phyloP scores from a whole-genome alignment of 2,888 invertebrate species.

The Oscheius sp. region DNA sequence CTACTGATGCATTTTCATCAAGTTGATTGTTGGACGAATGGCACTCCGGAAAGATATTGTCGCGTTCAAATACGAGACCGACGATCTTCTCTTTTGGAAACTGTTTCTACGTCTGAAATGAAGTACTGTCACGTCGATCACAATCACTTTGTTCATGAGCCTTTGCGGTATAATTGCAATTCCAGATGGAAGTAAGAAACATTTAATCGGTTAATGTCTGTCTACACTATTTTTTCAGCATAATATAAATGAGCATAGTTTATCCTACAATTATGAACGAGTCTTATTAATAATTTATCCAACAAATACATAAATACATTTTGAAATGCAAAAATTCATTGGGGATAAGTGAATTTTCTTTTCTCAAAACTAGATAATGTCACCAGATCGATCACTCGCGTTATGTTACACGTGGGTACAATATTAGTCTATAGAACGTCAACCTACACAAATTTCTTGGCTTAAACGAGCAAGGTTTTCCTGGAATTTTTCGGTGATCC shows the following conservation, averaged over 20 bases:
- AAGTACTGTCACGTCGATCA: conserved; percentile 13
- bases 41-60: neutral
- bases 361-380: neutral
- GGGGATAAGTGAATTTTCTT: no score
- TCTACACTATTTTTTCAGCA: no score
- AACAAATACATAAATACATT: no score
- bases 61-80: neutral
- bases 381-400: neutral
- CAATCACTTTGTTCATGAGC: conserved; percentile 3
- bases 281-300: no score
- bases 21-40: conserved; percentile 3
- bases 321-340: no score
- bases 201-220: no score
- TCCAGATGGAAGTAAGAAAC: no score
- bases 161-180: no score
- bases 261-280: no score
- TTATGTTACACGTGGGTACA: neutral
- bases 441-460: no score
- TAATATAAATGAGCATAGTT: neutral
- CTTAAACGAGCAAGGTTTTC: neutral
- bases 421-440: no score
- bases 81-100: neutral
- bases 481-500: neutral
- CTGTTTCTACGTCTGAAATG: neutral
- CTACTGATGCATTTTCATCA: neutral